phyloP scores from a whole-genome alignment of 2,797 vertebrate species.

The Columba guinea region DNA sequence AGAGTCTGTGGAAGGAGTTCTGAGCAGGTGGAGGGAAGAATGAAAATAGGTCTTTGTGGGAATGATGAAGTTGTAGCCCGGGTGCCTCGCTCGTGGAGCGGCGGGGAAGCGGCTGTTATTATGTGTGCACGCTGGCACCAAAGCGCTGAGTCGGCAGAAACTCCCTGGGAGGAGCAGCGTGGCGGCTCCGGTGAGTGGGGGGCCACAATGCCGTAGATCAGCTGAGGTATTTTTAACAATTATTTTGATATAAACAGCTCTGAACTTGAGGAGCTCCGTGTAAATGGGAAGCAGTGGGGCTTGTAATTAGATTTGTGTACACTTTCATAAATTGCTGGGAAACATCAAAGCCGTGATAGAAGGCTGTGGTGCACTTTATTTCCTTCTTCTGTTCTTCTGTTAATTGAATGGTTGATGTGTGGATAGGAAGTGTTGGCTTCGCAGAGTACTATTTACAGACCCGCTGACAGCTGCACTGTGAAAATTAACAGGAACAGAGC shows the following conservation, averaged over 20 bases:
- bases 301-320: constrained; percentile 80
- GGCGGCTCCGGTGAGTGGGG: constrained; percentile 34
- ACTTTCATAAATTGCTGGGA: constrained; percentile 78
- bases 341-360: constrained; percentile 76
- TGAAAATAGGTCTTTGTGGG: not conserved
- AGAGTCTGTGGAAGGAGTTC: not conserved
- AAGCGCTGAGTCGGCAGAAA: constrained; percentile 25
- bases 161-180: not conserved
- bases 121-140: not conserved
- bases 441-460: constrained; percentile 75
- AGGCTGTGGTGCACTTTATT: constrained; percentile 73
- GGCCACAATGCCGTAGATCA: constrained; percentile 34
- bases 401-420: constrained; percentile 81
- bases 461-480: constrained; percentile 77
- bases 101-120: not conserved
- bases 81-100: accelerated
- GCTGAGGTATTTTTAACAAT: constrained; percentile 72
- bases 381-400: constrained; percentile 77
- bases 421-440: constrained; percentile 76
- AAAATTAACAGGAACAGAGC: constrained; percentile 78
- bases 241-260: constrained; percentile 77
- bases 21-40: not conserved
- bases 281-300: constrained; percentile 79
- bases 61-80: not conserved
- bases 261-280: constrained; percentile 73